phyloP scores from a whole-genome alignment of 1,140 invertebrate genomes.

The Melanaphis sacchari region DNA sequence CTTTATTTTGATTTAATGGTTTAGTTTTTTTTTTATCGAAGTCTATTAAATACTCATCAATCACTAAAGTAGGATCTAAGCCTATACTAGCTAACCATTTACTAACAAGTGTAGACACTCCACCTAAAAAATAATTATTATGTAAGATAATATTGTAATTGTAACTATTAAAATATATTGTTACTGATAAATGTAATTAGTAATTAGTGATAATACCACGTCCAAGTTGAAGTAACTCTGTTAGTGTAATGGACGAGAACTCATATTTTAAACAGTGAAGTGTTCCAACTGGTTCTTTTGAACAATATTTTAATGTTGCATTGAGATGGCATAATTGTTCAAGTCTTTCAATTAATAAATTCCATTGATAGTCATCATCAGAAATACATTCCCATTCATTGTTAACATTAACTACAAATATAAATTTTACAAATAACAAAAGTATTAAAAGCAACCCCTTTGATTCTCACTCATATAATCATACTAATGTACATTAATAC shows the following conservation, averaged over 20 bases:
- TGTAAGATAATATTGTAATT: not conserved
- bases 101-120: slow-evolving; percentile 81
- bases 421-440: not conserved
- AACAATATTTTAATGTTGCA: slow-evolving; percentile 49
- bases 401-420: slow-evolving; percentile 58
- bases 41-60: slow-evolving; percentile 64
- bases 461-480: not conserved
- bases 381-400: slow-evolving; percentile 84
- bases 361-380: slow-evolving; percentile 85
- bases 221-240: slow-evolving; percentile 21
- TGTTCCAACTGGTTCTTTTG: not conserved
- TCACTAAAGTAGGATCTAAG: slow-evolving; percentile 69
- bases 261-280: slow-evolving; percentile 40
- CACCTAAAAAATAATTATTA: slow-evolving; percentile 64
- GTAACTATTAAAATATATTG: not conserved
- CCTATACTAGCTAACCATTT: slow-evolving; percentile 79
- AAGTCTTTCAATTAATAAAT: slow-evolving; percentile 82
- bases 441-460: not conserved
- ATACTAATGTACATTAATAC: not conserved
- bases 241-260: not conserved
- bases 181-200: not conserved
- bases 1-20: slow-evolving; percentile 18
- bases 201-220: not conserved
- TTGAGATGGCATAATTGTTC: slow-evolving; percentile 83
- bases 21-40: slow-evolving; percentile 59